Evolutionary conservation across 2,888 invertebrate genomes (phyloP).

Genomic region (Unio pictorum): DNA sequence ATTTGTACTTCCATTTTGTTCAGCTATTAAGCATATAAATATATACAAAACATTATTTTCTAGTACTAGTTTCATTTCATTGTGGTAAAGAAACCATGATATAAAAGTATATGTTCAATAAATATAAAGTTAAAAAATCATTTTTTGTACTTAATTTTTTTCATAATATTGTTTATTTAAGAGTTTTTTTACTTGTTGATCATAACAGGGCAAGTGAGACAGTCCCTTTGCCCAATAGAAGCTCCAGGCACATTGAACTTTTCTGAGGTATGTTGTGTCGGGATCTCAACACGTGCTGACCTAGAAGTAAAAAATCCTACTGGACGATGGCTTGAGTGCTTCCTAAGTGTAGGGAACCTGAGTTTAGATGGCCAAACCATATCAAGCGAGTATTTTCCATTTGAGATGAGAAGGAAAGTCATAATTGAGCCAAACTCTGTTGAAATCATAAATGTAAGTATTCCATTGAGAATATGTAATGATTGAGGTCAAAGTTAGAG

Average conservation of each 20-base stretch:
- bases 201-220: conserved; percentile 4
- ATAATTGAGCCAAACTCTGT: conserved; percentile 51
- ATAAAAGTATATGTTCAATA: too few relatives aligned
- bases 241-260: conserved; percentile 53
- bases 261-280: conserved; percentile 58
- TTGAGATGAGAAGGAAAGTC: conserved; percentile 54
- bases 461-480: neutral
- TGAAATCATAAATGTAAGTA: conserved; percentile 52
- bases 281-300: conserved; percentile 47
- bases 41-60: too few relatives aligned
- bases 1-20: too few relatives aligned
- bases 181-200: neutral
- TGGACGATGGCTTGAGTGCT: conserved; percentile 54
- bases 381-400: conserved; percentile 34
- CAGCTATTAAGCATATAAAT: too few relatives aligned
- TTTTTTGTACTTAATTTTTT: too few relatives aligned
- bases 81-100: too few relatives aligned
- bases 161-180: too few relatives aligned
- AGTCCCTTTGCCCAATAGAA: conserved; percentile 33
- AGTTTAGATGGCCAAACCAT: conserved; percentile 22
- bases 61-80: too few relatives aligned
- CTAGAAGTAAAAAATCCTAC: conserved; percentile 55
- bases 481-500: too few relatives aligned
- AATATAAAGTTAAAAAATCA: too few relatives aligned
- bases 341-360: conserved; percentile 34